These are phyloP conservation scores for Marmota flaviventris DNA, from an alignment of 2,113 vertebrate species.

Conservation along the genomic window DNA sequence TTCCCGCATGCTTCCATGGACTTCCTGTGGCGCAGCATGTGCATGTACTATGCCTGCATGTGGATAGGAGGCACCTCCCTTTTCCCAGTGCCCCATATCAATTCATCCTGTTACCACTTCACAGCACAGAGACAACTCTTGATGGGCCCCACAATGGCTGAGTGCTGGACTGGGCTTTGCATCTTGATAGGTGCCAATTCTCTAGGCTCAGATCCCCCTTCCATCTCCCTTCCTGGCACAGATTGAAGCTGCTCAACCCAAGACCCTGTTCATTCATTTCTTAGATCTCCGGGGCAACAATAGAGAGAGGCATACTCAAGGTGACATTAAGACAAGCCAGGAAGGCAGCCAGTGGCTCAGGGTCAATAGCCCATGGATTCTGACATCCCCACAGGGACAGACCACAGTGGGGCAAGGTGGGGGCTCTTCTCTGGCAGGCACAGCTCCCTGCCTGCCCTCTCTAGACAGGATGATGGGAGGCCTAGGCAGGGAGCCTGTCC, in stretches of 20 bases:
- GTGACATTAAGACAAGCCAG: neutral
- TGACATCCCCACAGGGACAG: rapidly evolving
- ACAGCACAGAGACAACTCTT: neutral
- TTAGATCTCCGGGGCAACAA: neutral
- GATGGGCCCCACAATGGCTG: neutral
- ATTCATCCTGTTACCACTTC: neutral
- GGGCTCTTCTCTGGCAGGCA: neutral
- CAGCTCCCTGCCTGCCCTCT: neutral
- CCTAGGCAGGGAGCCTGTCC: neutral
- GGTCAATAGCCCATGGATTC: neutral
- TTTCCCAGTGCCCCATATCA: neutral
- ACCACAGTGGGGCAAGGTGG: neutral
- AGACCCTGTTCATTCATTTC: neutral
- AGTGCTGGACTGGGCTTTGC: neutral
- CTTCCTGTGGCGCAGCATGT: neutral
- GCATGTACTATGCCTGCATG: too few relatives aligned
- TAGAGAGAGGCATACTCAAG: neutral
- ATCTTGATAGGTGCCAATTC: neutral
- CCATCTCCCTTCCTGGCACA: neutral
- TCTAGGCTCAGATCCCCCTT: neutral
- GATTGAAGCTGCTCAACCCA: neutral
- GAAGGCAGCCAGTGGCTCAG: neutral
- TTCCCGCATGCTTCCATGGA: too few relatives aligned
- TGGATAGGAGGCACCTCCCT: neutral
- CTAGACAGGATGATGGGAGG: neutral